phyloP scores from a whole-genome alignment of 2,113 vertebrate genomes.

The Delphinapterus leucas region DNA sequence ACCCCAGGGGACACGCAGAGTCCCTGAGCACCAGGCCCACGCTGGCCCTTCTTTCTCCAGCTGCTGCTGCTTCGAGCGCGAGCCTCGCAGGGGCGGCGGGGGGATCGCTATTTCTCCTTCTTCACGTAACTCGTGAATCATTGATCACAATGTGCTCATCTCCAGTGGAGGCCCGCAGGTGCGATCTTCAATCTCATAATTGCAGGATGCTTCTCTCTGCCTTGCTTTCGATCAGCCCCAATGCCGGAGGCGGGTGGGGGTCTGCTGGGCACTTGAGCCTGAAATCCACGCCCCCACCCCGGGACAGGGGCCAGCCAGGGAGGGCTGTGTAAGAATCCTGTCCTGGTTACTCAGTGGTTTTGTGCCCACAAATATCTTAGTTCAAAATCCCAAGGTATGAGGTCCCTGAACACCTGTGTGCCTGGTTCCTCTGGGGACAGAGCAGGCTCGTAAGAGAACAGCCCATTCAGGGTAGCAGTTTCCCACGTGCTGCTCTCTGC shows the following conservation, averaged over 20 bases:
- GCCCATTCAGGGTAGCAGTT: rapidly evolving
- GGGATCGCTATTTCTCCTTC: not conserved
- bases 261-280: not conserved
- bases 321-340: too few relatives aligned
- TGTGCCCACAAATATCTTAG: not conserved
- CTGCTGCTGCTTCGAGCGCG: not conserved
- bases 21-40: rapidly evolving
- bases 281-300: not conserved
- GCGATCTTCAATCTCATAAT: not conserved
- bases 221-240: not conserved
- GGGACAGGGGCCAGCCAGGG: not conserved
- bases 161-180: not conserved
- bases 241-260: not conserved
- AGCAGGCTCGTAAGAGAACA: not conserved
- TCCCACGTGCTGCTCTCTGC: not conserved
- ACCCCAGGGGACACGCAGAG: not conserved
- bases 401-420: rapidly evolving
- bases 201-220: not conserved
- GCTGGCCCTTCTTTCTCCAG: rapidly evolving
- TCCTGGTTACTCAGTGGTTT: not conserved
- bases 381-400: not conserved
- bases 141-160: not conserved
- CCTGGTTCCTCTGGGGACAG: not conserved
- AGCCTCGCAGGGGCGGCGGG: not conserved
- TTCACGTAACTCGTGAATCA: not conserved